phyloP scores from a whole-genome alignment of 2,888 invertebrate genomes.

The Xestia rhomboidea region DNA sequence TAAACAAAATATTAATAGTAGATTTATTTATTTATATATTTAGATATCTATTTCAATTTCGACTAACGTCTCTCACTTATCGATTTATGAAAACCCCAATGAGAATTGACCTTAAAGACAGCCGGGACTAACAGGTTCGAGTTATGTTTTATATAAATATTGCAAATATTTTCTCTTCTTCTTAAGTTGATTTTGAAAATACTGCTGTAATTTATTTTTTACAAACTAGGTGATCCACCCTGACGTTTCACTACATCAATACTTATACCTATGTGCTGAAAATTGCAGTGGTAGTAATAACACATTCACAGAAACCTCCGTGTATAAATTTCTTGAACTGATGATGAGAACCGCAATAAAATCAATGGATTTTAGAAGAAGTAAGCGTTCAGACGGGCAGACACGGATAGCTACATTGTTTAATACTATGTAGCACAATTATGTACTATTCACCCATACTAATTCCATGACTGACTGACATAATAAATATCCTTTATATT shows the following conservation, averaged over 20 bases:
- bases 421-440: background rate
- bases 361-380: background rate
- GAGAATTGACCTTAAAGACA: background rate
- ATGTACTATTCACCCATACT: background rate
- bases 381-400: background rate
- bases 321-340: background rate
- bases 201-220: background rate
- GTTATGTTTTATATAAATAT: background rate
- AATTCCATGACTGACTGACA: background rate
- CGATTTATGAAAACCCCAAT: background rate
- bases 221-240: too few relatives aligned
- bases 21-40: too few relatives aligned
- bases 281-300: background rate
- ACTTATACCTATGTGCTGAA: background rate
- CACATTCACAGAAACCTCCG: background rate
- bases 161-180: too few relatives aligned
- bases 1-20: background rate
- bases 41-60: background rate
- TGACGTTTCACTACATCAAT: too few relatives aligned
- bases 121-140: background rate
- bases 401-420: background rate
- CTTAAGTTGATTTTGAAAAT: too few relatives aligned
- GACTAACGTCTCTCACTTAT: background rate
- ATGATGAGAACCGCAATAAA: background rate
- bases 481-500: background rate